phyloP scores from a whole-genome alignment of 2,888 invertebrate genomes.

The Mythimna vitellina region DNA sequence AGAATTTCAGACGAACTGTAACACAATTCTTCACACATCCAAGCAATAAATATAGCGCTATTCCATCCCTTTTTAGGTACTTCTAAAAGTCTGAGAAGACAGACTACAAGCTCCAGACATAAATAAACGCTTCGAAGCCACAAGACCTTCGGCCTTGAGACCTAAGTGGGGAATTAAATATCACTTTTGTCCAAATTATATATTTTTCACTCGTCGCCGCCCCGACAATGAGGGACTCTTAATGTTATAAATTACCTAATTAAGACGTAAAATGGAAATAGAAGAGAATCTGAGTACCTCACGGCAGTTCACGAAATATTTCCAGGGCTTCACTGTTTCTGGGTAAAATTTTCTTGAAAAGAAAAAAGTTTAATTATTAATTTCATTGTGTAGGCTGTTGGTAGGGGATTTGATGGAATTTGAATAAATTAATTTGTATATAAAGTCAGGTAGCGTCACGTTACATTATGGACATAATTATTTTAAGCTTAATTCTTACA shows the following conservation, averaged over 20 bases:
- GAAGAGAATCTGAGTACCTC: constrained; percentile 37
- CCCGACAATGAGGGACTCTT: constrained; percentile 46
- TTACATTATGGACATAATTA: not conserved
- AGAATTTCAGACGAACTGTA: not conserved
- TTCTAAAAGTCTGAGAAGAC: constrained; percentile 15
- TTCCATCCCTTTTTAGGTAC: not conserved
- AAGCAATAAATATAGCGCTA: constrained; percentile 7
- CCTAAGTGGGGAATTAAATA: constrained; percentile 55
- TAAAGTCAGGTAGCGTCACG: not conserved
- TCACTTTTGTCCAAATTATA: constrained; percentile 58
- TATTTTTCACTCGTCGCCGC: constrained; percentile 51
- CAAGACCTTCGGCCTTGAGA: constrained; percentile 42
- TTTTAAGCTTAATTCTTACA: not conserved
- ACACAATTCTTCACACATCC: constrained; percentile 1
- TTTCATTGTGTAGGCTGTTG: constrained; percentile 1
- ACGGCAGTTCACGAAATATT: constrained; percentile 35
- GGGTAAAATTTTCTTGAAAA: not conserved
- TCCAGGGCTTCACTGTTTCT: constrained; percentile 7
- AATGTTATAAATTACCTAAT: constrained; percentile 59
- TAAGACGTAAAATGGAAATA: constrained; percentile 57
- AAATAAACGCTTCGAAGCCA: constrained; percentile 36
- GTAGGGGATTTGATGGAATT: constrained; percentile 4
- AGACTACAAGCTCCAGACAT: constrained; percentile 30
- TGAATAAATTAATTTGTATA: constrained; percentile 25
- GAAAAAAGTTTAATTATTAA: constrained; percentile 24